Evolutionary conservation across 2,113 vertebrate species (phyloP), one percentile per base, ranked within the genome.

Genomic region (Pogona vitticeps): DNA sequence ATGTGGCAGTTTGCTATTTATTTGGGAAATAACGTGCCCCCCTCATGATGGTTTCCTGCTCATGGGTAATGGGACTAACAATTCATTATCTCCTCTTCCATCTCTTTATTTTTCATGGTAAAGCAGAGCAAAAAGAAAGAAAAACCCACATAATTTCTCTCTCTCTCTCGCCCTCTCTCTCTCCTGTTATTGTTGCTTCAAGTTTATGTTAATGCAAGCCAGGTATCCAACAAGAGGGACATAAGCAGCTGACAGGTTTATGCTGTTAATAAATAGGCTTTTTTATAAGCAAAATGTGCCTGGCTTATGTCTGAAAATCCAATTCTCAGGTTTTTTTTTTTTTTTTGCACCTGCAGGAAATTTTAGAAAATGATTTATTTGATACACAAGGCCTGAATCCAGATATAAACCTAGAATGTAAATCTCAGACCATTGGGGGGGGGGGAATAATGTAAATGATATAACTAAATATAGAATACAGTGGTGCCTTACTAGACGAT

Each of bases 211-310:
- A 95, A 94, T 92, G 77, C 86, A 76, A 33, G 59, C 83, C 84
- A 76, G 52, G 76, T 95, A 92, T 95, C 95, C 46, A 95, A 95
- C 86, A 95, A 95, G 88, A 89, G 88, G 88, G 83, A 36, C 82
- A 93, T 92, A 94, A 95, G 90, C 52, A 73, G 38, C 85, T 91
- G 91, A 92, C 92, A 95, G 88, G 80, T 94, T 95, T 93, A 94
- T 94, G 86, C 18, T 84, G 80, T 91, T 94, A 95, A 93, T 95
- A 95, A 96, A 94, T 82, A 83, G 94, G 58, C 75, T 91, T 94
- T n/a, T 95, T 94, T 90, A 92, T 86, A 91, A 94, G 90, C 84
- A 80, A 93, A 93, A 90, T 89, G 90, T 68, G 90, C 82, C 89
- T 92, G 91, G 73, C 78, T 95, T 94, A 79, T 92, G 91, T 93